Conservation (phyloP, 2,113 vertebrate species). For the Potamarius usumacintae region DNA sequence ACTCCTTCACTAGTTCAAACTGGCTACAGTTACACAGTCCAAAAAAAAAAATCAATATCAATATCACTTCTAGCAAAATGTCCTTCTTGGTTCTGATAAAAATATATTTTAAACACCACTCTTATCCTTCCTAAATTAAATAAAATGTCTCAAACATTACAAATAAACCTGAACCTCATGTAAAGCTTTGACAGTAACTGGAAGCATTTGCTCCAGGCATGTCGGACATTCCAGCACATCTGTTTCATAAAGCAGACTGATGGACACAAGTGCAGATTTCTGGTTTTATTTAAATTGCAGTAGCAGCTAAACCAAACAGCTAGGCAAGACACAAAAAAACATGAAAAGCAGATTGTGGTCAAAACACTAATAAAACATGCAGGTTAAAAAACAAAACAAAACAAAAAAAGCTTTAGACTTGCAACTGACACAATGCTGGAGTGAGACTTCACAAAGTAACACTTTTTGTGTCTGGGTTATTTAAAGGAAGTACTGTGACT, state of each 20-base stretch:
- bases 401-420: not conserved
- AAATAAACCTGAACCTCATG: slow-evolving; percentile 15
- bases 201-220: not conserved
- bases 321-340: not conserved
- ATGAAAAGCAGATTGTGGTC: not conserved
- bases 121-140: slow-evolving; percentile 43
- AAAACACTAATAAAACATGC: not conserved
- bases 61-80: slow-evolving; percentile 36
- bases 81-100: slow-evolving; percentile 32
- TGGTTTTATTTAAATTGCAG: not conserved
- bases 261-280: not conserved
- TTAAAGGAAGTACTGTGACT: not conserved
- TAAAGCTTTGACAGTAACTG: slow-evolving; percentile 7
- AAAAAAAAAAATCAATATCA: slow-evolving; percentile 41
- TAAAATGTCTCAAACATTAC: slow-evolving; percentile 29
- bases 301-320: not conserved
- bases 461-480: not conserved
- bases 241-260: not conserved
- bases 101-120: slow-evolving; percentile 14
- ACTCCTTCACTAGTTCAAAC: slow-evolving; percentile 8
- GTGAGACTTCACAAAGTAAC: not conserved
- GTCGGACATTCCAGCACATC: slow-evolving; percentile 8
- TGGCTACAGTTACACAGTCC: not conserved
- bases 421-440: not conserved
- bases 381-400: no score